Conservation (phyloP, 2,888 invertebrate genomes). For the Slavum lentiscoides region DNA sequence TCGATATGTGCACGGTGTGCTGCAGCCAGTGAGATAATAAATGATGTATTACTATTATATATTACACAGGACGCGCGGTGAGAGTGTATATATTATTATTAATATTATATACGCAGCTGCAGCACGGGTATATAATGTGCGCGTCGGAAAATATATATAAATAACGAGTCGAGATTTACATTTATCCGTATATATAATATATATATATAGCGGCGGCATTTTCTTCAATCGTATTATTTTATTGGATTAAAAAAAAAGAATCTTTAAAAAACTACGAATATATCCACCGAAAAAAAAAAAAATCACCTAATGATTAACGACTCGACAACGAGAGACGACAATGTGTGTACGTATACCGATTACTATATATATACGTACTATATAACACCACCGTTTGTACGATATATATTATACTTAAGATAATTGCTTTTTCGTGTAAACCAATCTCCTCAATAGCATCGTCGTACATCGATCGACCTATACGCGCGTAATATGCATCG, state of each 20-base stretch:
- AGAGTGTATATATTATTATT: neutral
- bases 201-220: neutral
- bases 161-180: constrained; percentile 21
- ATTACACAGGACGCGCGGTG: neutral
- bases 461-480: neutral
- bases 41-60: no score
- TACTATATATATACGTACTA: no score
- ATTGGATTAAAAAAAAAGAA: constrained; percentile 28
- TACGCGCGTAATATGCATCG: neutral
- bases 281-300: constrained; percentile 15
- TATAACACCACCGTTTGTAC: neutral
- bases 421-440: constrained; percentile 53
- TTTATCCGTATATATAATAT: neutral
- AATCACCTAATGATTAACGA: constrained; percentile 49
- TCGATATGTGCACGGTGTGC: no score
- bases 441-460: constrained; percentile 34
- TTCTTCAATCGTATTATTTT: constrained; percentile 16
- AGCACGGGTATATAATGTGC: neutral
- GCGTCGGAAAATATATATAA: neutral
- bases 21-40: neutral
- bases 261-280: constrained; percentile 24
- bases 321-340: constrained; percentile 6
- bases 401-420: neutral
- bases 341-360: neutral
- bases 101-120: neutral